Evolutionary conservation across 2,113 vertebrate species (phyloP).

Genomic region (Hyperoodon ampullatus): DNA sequence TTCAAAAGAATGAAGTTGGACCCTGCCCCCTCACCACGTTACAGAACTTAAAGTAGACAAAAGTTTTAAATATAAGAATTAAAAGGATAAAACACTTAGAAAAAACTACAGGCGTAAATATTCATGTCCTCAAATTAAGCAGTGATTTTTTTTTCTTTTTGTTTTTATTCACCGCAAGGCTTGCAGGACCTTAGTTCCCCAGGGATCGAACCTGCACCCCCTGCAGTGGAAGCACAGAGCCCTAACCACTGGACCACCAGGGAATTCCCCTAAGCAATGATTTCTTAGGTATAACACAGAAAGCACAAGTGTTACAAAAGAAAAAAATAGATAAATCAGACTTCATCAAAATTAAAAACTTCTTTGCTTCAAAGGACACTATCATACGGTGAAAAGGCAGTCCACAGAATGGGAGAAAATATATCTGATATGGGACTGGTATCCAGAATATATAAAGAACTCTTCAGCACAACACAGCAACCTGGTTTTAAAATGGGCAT

Average conservation of each 20-base stretch:
- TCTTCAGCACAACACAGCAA: not conserved
- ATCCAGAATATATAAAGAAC: not conserved
- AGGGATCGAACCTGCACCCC: too few relatives aligned
- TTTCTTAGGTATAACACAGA: not conserved
- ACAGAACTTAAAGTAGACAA: not conserved
- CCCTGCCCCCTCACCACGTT: not conserved
- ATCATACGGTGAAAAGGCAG: too few relatives aligned
- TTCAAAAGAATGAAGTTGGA: not conserved
- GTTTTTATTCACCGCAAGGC: too few relatives aligned
- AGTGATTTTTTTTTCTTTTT: too few relatives aligned
- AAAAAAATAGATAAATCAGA: not conserved
- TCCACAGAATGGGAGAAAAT: too few relatives aligned
- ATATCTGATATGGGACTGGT: not conserved
- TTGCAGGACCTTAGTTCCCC: too few relatives aligned
- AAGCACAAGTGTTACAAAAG: not conserved
- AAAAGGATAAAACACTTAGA: not conserved
- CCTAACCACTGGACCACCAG: too few relatives aligned
- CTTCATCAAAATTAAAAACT: too few relatives aligned
- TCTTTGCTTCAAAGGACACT: too few relatives aligned
- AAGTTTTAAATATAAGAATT: not conserved
- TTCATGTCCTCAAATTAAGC: not conserved
- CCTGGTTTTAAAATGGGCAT: not conserved
- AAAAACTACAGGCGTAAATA: not conserved
- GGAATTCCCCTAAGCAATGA: not conserved
- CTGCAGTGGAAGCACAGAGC: too few relatives aligned